A percentile compares a stretch with the other conserved stretches of the same genome.
phyloP scores from a whole-genome alignment of 2,113 vertebrate species.

The Anhinga rufa region DNA sequence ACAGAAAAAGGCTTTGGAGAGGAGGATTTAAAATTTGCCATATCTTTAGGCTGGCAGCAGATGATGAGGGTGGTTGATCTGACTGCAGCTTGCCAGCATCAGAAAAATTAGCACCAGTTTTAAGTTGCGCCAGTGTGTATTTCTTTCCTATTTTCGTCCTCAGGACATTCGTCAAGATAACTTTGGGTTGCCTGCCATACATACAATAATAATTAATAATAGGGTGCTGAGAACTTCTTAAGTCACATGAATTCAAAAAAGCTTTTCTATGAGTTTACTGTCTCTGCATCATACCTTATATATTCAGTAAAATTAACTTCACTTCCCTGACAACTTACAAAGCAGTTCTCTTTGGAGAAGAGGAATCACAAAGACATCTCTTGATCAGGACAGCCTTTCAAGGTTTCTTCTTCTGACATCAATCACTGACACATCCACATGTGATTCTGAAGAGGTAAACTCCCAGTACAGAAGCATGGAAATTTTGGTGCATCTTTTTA shows the following conservation, averaged over 20 bases:
- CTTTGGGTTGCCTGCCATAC: constrained; percentile 78
- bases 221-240: constrained; percentile 24
- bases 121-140: constrained; percentile 59
- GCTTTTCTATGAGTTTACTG: not conserved
- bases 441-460: not conserved
- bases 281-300: not conserved
- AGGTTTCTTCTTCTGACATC: not conserved
- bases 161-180: constrained; percentile 79
- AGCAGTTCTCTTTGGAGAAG: not conserved
- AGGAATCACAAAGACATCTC: not conserved
- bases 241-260: constrained; percentile 45
- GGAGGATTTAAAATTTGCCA: constrained; percentile 70
- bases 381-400: not conserved
- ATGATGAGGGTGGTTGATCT: constrained; percentile 67
- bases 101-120: constrained; percentile 68
- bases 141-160: constrained; percentile 79
- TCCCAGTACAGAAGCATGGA: not conserved
- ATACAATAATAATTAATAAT: constrained; percentile 64
- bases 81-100: constrained; percentile 70
- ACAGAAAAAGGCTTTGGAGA: constrained; percentile 69
- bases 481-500: not conserved
- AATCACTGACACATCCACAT: not conserved
- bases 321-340: not conserved
- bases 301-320: not conserved
- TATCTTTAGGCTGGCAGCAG: constrained; percentile 71